Conservation (phyloP, 2,113 vertebrate species). For the Physeter macrocephalus region DNA sequence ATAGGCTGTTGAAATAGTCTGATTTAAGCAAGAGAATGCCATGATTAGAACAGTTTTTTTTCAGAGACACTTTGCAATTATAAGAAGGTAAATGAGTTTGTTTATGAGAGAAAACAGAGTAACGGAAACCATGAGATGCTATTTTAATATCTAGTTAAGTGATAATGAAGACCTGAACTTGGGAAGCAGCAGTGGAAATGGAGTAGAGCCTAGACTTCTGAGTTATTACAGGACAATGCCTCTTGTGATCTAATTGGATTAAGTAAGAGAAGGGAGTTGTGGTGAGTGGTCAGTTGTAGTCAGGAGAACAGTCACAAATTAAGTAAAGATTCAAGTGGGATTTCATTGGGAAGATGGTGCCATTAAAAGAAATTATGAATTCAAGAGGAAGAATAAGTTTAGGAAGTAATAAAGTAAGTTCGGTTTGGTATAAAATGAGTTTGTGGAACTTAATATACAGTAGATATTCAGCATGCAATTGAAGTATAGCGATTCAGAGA, state of each 20-base stretch:
- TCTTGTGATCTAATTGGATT: background rate
- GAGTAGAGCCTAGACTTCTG: background rate
- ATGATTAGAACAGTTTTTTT: background rate
- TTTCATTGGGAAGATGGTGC: background rate
- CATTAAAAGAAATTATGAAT: conserved; percentile 1
- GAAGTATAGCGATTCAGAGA: background rate
- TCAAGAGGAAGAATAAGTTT: background rate
- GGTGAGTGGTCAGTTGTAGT: background rate
- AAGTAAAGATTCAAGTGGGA: background rate
- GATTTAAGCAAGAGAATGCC: background rate
- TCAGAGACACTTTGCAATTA: background rate
- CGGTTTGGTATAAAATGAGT: background rate
- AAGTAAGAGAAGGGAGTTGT: background rate
- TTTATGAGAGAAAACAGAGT: background rate
- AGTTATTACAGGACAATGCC: background rate
- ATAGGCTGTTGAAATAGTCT: background rate
- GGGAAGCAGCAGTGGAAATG: background rate
- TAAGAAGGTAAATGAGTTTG: background rate
- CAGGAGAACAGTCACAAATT: background rate
- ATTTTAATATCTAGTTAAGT: background rate
- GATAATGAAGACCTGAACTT: background rate
- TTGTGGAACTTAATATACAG: background rate
- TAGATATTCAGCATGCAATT: background rate
- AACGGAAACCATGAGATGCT: background rate
- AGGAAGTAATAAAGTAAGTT: background rate